A percentile compares a stretch with the other conserved stretches of the same genome.
Conservation (phyloP, 2,113 vertebrate genomes). For the Epinephelus moara region DNA sequence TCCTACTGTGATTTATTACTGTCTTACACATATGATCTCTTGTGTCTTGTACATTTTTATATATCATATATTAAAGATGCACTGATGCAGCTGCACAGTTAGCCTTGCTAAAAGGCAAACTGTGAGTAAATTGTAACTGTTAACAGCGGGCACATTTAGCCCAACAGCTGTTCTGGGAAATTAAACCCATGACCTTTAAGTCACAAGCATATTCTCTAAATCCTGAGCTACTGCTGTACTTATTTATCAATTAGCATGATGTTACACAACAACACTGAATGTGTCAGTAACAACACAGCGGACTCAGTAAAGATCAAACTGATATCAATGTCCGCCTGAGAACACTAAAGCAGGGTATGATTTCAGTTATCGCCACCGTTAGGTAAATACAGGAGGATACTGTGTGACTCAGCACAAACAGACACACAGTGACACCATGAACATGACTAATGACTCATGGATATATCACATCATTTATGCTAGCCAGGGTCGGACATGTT, state of each 20-base stretch:
- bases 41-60: not conserved
- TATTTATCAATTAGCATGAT: conserved; percentile 1
- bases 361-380: conserved; percentile 8
- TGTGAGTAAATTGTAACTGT: conserved; percentile 12
- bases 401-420: conserved; percentile 43
- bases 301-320: not conserved
- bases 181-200: conserved; percentile 34
- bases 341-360: not conserved
- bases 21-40: not conserved
- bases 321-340: conserved; percentile 1
- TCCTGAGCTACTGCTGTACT: not conserved
- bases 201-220: conserved; percentile 17
- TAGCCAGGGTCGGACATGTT: not conserved
- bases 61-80: not conserved
- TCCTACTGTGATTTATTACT: conserved; percentile 1
- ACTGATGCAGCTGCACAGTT: conserved; percentile 4
- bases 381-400: conserved; percentile 4
- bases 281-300: conserved; percentile 7
- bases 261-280: conserved; percentile 1
- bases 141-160: conserved; percentile 26
- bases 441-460: conserved; percentile 36
- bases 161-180: conserved; percentile 26
- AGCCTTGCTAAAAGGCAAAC: not conserved
- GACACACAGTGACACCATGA: conserved; percentile 27
- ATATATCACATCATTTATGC: conserved; percentile 9